Evolutionary conservation across 1,140 invertebrate genomes (phyloP).

Genomic region (Megalopta genalis): DNA sequence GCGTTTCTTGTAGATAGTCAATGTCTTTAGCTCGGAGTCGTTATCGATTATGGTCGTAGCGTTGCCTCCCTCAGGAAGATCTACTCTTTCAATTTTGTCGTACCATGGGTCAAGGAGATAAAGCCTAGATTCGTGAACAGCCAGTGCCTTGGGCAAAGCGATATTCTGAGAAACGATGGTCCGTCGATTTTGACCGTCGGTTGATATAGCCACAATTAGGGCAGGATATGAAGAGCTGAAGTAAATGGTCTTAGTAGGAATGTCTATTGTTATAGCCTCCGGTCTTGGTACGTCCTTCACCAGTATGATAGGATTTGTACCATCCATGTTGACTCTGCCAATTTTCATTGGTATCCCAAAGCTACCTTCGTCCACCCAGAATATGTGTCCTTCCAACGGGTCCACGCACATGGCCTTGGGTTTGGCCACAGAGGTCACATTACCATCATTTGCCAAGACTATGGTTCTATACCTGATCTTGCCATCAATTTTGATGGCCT

Average conservation of each 20-base stretch:
- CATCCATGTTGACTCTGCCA: slow-evolving; percentile 96
- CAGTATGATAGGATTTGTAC: slow-evolving; percentile 87
- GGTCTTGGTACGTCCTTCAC: slow-evolving; percentile 85
- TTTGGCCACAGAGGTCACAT: slow-evolving; percentile 90
- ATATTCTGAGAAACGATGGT: slow-evolving; percentile 88
- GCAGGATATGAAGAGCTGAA: slow-evolving; percentile 90
- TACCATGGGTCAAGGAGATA: slow-evolving; percentile 95
- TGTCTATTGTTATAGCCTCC: slow-evolving; percentile 92
- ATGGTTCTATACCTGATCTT: slow-evolving; percentile 92
- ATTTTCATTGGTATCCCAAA: slow-evolving; percentile 95
- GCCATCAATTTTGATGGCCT: slow-evolving; percentile 93
- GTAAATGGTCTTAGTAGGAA: slow-evolving; percentile 91
- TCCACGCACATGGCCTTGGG: slow-evolving; percentile 94
- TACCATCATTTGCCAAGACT: slow-evolving; percentile 95
- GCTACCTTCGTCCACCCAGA: slow-evolving; percentile 98
- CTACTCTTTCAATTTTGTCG: slow-evolving; percentile 93
- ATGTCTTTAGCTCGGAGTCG: slow-evolving; percentile 91
- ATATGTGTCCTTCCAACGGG: slow-evolving; percentile 90
- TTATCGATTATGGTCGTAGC: slow-evolving; percentile 90
- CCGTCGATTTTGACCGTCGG: slow-evolving; percentile 86
- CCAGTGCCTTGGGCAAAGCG: slow-evolving; percentile 89
- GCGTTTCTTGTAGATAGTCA: slow-evolving; percentile 94
- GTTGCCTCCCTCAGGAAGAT: slow-evolving; percentile 91
- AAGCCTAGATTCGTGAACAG: slow-evolving; percentile 89
- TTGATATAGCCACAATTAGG: slow-evolving; percentile 87